These are phyloP conservation scores for Passer montanus DNA, from an alignment of 2,113 vertebrate genomes.

Conservation along the genomic window DNA sequence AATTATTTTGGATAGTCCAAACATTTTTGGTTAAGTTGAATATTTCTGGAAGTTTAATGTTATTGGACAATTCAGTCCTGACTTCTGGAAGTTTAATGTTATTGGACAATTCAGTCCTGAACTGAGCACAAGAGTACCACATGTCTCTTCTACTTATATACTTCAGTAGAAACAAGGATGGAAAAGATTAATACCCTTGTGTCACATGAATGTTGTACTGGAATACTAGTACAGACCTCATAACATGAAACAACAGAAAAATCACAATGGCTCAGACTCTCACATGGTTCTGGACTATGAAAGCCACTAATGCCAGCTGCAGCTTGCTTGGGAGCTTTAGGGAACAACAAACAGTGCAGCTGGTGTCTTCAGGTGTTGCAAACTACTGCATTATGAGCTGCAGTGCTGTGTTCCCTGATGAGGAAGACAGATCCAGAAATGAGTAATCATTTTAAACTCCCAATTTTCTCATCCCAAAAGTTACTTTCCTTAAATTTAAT, in stretches of 20 bases:
- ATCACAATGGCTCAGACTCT: constrained; percentile 1
- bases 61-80: not conserved
- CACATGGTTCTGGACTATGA: not conserved
- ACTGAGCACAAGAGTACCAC: not conserved
- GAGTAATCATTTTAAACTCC: not conserved
- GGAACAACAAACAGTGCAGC: not conserved
- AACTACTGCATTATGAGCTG: constrained; percentile 2
- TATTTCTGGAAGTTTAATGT: constrained; percentile 38
- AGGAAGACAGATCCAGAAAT: constrained; percentile 37
- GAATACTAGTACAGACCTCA: not conserved
- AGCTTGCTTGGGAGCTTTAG: not conserved
- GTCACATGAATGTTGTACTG: constrained; percentile 21
- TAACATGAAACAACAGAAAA: constrained; percentile 31
- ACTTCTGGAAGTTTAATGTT: constrained; percentile 15
- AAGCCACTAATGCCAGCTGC: constrained; percentile 18
- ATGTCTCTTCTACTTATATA: not conserved
- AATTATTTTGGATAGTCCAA: constrained; percentile 22
- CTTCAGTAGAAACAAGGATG: constrained; percentile 20
- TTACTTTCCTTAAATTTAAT: not conserved
- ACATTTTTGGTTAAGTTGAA: not conserved
- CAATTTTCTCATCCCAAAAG: not conserved
- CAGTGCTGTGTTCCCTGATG: constrained; percentile 19
- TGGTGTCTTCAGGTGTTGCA: not conserved
- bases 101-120: not conserved
- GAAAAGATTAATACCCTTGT: constrained; percentile 56